phyloP scores from a whole-genome alignment of 2,113 vertebrate genomes.

The Ochotona curzoniae region DNA sequence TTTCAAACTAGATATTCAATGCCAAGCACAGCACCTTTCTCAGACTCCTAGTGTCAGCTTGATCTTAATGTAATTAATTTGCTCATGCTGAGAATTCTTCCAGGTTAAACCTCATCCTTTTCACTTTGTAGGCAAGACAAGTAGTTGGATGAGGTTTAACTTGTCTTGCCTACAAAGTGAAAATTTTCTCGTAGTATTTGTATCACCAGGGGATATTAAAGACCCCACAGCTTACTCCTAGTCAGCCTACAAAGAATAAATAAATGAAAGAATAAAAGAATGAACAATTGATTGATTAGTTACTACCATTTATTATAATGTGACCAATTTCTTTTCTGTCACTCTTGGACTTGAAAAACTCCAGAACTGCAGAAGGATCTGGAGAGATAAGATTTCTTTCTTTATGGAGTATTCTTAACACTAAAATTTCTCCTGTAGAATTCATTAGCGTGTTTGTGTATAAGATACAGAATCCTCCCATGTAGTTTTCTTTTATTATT shows the following conservation, averaged over 20 bases:
- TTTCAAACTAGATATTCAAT: slow-evolving; percentile 17
- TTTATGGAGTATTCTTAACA: neutral
- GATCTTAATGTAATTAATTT: neutral
- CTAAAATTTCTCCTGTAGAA: neutral
- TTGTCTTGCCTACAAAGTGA: neutral
- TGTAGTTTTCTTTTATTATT: neutral
- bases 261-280: neutral
- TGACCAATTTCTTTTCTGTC: neutral
- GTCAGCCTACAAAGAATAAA: neutral
- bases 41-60: neutral
- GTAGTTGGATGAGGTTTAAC: too few species aligned
- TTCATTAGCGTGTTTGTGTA: neutral
- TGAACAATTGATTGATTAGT: neutral
- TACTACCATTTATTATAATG: neutral
- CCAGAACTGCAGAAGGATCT: neutral
- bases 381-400: neutral
- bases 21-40: neutral
- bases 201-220: neutral
- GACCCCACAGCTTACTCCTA: neutral
- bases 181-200: neutral
- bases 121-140: too few species aligned
- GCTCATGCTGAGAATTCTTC: neutral
- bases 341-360: neutral
- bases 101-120: too few species aligned
- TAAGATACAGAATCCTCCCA: neutral